Evolutionary conservation across 2,797 vertebrate species (phyloP), one percentile per base, ranked within the genome.

Genomic region (Prunella strophiata): DNA sequence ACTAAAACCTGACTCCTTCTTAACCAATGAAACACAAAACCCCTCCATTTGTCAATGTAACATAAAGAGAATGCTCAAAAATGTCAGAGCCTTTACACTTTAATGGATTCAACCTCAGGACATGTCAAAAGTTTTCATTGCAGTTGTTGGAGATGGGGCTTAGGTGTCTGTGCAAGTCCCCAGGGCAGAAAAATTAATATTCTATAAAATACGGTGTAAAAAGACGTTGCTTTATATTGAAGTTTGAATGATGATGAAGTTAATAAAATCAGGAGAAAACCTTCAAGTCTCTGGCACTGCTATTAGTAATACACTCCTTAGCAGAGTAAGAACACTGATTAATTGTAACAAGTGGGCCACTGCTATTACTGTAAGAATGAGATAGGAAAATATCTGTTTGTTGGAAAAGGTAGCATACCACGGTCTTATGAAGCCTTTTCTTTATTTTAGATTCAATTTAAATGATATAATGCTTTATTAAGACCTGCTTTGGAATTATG

Each of bases 21-120:
- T 94, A 94, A 83, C 95, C 93, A 91, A 80, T 94, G 95, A 96
- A 97, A 98, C 88, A 93, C 91, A 95, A 98, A 97, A 91, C 95
- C 88, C 32, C 59, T 92, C 90, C 61, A 96, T 97, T 98, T 98
- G 94, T 97, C 96, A 97, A 63, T 85, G 85, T 95, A 92, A 83
- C 92, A 91, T 96, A 94, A 95, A 93, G 86, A 94, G 95, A 96
- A 88, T 78, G 86, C 93, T 95, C 91, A 34, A 89, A 93, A 96
- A 94, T 96, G 89, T 97, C 97, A 96, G 86, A 97, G 88, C 80
- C 23, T 96, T 97, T 95, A 72, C 84, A 87, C 82, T 95, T 97
- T 89, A 95, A 90, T 94, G 79, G 86, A 95, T 83, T 96, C 89
- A 95, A 61, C 90, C 80, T 94, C 76, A 90, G 73, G 93, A 83